Conservation (phyloP, 1,140 invertebrate species). For the Wiebesia pumilae region DNA sequence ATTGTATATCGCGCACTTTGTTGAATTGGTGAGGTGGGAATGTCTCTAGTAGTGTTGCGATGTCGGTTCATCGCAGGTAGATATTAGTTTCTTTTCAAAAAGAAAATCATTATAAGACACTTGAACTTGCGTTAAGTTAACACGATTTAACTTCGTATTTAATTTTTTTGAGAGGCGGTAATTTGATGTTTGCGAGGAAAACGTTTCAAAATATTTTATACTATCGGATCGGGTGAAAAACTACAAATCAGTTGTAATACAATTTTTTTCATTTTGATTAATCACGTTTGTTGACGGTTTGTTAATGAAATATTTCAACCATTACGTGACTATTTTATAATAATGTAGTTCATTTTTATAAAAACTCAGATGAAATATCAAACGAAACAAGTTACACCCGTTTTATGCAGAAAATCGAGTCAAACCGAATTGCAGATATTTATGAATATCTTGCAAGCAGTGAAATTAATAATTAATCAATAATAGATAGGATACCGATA, state of each 20-base stretch:
- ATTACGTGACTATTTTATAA: not conserved
- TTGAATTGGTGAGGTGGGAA: conserved; percentile 1
- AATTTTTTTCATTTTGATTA: no score
- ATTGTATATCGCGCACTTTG: not conserved
- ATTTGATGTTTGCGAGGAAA: no score
- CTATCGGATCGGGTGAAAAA: no score
- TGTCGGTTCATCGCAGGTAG: not conserved
- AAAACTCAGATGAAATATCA: not conserved
- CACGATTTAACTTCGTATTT: no score
- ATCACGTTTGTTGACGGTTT: not conserved
- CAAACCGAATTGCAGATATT: not conserved
- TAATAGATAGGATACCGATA: not conserved
- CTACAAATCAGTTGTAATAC: not conserved
- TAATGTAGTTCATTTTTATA: not conserved
- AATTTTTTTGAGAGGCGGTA: no score
- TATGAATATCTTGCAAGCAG: not conserved
- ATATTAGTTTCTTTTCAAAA: not conserved
- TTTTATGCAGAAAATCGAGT: not conserved
- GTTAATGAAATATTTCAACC: not conserved
- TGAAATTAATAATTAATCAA: not conserved
- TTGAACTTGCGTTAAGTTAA: not conserved
- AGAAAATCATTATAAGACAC: not conserved
- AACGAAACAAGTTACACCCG: not conserved
- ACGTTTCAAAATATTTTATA: no score
- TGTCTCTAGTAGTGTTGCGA: not conserved